Percentiles rank a stretch among this genome's conserved stretches.
These are phyloP conservation scores for Donacobius atricapilla DNA, from an alignment of 2,113 vertebrate genomes.

Conservation along the genomic window DNA sequence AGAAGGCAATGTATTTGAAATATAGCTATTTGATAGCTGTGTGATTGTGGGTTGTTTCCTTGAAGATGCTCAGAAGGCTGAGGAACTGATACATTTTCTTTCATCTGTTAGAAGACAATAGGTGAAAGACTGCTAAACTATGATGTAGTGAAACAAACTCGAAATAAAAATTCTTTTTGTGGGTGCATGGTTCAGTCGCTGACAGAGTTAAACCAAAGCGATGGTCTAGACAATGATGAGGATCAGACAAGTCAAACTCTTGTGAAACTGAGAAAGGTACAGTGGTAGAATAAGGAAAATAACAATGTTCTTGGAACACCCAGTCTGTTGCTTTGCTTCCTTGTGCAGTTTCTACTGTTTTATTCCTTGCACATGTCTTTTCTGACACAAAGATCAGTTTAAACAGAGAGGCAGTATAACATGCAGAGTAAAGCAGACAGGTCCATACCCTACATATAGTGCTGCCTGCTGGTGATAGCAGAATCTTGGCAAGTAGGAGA, in stretches of 20 bases:
- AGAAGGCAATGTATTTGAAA: neutral
- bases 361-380: neutral
- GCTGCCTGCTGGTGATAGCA: neutral
- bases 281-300: neutral
- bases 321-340: neutral
- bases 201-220: neutral
- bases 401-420: neutral
- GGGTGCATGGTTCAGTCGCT: neutral
- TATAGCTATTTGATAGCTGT: neutral
- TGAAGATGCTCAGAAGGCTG: neutral
- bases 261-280: neutral
- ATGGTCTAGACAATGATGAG: neutral
- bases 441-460: rapidly evolving
- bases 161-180: neutral
- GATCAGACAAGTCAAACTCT: neutral
- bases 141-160: neutral
- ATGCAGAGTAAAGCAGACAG: neutral
- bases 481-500: neutral
- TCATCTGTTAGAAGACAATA: neutral
- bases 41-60: neutral
- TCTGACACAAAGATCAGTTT: neutral
- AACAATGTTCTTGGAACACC: neutral
- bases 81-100: neutral
- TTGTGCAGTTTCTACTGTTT: neutral
- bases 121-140: neutral